Conservation (phyloP, 2,888 invertebrate genomes). For the Lathronympha strigana region DNA sequence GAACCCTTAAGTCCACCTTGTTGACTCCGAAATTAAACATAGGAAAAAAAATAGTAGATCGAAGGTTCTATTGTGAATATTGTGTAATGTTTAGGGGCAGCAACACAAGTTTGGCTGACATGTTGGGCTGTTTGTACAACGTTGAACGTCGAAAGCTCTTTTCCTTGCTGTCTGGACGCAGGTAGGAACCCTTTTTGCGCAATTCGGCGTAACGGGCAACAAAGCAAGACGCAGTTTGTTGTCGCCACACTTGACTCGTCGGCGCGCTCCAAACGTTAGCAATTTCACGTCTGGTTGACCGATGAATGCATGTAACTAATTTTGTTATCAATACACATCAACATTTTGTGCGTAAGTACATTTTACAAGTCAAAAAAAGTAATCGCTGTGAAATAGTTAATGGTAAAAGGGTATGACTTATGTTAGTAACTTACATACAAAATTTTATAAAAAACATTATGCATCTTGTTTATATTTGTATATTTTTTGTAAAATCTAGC, state of each 20-base stretch:
- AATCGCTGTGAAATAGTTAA: conserved; percentile 71
- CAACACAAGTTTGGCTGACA: conserved; percentile 61
- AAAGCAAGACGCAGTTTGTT: conserved; percentile 62
- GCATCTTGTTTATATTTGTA: no score
- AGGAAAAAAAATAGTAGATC: conserved; percentile 75
- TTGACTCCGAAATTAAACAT: conserved; percentile 78
- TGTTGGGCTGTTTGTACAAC: conserved; percentile 44
- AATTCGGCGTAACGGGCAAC: conserved; percentile 73
- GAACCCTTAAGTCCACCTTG: conserved; percentile 78
- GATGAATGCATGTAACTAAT: conserved; percentile 76
- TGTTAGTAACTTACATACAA: background rate
- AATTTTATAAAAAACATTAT: background rate
- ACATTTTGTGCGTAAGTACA: conserved; percentile 57
- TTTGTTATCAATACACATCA: conserved; percentile 68
- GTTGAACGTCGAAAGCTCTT: conserved; percentile 49
- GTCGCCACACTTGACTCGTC: conserved; percentile 76
- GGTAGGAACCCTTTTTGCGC: conserved; percentile 83
- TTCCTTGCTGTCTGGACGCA: conserved; percentile 59
- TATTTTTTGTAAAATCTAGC: no score
- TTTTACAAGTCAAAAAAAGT: conserved; percentile 54
- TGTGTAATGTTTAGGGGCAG: conserved; percentile 80
- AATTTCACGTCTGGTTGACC: conserved; percentile 79
- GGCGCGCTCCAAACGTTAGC: conserved; percentile 69
- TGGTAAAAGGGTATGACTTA: conserved; percentile 38
- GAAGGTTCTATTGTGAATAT: conserved; percentile 77